Base-by-base conservation (phyloP, 2,797 vertebrate species). In the Lutjanus campechanus region DNA sequence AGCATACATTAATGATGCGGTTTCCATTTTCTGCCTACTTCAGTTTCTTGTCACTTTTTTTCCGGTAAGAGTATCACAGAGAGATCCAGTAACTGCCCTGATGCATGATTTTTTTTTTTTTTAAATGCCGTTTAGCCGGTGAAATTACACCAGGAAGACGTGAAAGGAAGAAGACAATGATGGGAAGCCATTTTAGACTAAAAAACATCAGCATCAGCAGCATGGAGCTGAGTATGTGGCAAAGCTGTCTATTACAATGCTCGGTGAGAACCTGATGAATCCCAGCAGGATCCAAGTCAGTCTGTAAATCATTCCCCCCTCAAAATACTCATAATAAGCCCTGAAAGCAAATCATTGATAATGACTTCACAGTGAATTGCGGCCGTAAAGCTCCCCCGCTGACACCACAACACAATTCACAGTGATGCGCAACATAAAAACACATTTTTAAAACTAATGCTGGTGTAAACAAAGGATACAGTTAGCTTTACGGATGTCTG, bases 301-400 rank as follows among this genome's bases (percentile, higher is more conserved):
- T 20, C 76, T 76, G 77, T 84, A 86, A 86, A 89, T 89, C 88
- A 86, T 51, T 88, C 72, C 74, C 25, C 64, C 59, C 64, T 85
- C 83, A 89, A 89, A 92, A 89, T 76, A 77, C 86, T 88, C 84
- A 84, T 90, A 88, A 92, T 84, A 86, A 84, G 64, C 70, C 71
- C 79, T 85, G 85, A 89, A 90, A 89, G 85, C 79, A 89, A 86
- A 88, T 92, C 85, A 90, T 41, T 82, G 85, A 88, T 92, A 82
- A 91, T 76, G 87, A 89, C 83, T 92, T 82, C 74, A 81, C 76
- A 68, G 69, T 70, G 71, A 87, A 85, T 70, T 81, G 78, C 67
- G 54, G 76, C 70, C 29, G n/a, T 86, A 87, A 84, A 86, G 84
- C 76, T 73, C 79, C 69, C 83, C 82, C 20, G 19, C 65, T 86